Conservation (phyloP, 1,140 invertebrate genomes). For the Heliconius eleuchia region DNA sequence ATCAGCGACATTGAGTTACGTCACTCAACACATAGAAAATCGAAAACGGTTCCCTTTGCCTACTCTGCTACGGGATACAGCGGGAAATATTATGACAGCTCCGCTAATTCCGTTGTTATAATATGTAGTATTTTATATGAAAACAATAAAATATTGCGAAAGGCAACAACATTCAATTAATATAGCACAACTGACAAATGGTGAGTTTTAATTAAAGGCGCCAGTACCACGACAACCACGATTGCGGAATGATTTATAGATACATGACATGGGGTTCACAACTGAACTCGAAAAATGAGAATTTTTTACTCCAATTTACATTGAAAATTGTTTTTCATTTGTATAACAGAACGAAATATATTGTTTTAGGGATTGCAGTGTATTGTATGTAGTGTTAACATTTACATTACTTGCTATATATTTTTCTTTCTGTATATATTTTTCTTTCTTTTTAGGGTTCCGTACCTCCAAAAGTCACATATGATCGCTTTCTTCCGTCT, state of each 20-base stretch:
- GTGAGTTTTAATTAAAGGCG: conserved; percentile 27
- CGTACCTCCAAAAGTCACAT: no score
- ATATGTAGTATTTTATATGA: not conserved
- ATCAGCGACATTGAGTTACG: no score
- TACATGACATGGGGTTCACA: conserved; percentile 21
- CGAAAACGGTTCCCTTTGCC: no score
- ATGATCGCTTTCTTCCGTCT: no score
- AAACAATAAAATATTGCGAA: not conserved
- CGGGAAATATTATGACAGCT: no score
- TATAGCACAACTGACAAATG: conserved; percentile 27
- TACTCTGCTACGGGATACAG: no score
- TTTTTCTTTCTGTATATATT: no score
- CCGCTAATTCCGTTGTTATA: not conserved
- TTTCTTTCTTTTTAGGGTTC: not conserved
- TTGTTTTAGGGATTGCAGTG: not conserved
- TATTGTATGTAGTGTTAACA: no score
- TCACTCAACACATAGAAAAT: no score
- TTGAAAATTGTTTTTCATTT: not conserved
- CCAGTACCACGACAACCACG: conserved; percentile 16
- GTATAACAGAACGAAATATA: not conserved
- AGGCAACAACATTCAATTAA: conserved; percentile 19
- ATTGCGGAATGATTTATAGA: conserved; percentile 25
- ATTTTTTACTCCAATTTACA: not conserved
- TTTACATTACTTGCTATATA: no score
- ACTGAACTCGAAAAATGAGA: not conserved